These are phyloP conservation scores for Serrognathus titanus DNA, from an alignment of 2,888 invertebrate species.

Conservation along the genomic window DNA sequence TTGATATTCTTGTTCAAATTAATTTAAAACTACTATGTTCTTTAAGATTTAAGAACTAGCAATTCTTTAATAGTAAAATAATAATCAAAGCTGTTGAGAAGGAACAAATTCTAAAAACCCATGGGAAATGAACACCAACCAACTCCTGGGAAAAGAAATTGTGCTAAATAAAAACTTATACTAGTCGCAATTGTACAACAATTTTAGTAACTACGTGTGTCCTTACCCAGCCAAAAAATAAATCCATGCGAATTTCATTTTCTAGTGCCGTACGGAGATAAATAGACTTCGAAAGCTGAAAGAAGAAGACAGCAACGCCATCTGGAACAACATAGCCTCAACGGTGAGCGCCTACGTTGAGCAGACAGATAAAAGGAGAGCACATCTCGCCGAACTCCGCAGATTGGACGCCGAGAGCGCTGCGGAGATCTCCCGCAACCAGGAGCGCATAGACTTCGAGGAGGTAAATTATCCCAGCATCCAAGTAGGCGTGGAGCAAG, in stretches of 20 bases:
- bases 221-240: background rate
- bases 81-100: no score
- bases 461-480: slow-evolving; percentile 30
- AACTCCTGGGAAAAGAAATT: no score
- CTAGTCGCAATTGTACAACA: no score
- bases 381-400: slow-evolving; percentile 43
- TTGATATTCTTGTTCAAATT: no score
- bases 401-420: slow-evolving; percentile 41
- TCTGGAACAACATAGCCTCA: slow-evolving; percentile 41
- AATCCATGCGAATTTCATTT: slow-evolving; percentile 10
- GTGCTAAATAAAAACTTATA: no score
- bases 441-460: slow-evolving; percentile 35
- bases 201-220: no score
- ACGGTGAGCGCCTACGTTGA: slow-evolving; percentile 36
- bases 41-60: no score
- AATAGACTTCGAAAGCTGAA: slow-evolving; percentile 32
- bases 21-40: no score
- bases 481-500: background rate
- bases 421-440: slow-evolving; percentile 35
- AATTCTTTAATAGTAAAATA: no score
- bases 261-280: slow-evolving; percentile 35
- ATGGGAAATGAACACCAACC: no score
- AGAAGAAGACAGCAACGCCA: slow-evolving; percentile 30
- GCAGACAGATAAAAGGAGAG: slow-evolving; percentile 39
- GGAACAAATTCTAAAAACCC: no score